Percentiles rank a stretch among this genome's conserved stretches.
Conservation (phyloP, 2,888 invertebrate species). For the Drosophila acutilabella region DNA sequence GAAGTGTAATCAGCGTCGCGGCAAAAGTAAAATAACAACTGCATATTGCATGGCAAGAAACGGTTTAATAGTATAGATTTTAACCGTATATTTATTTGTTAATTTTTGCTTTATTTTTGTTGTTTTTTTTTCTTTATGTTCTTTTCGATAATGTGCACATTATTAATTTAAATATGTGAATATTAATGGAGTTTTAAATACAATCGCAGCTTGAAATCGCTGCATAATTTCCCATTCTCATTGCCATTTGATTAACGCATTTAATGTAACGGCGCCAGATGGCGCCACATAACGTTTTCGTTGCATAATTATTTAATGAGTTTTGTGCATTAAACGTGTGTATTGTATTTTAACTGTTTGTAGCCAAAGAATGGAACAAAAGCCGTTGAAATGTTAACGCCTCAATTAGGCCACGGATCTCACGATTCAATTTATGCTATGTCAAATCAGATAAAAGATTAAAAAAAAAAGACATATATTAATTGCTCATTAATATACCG, state of each 20-base stretch:
- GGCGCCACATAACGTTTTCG: conserved; percentile 29
- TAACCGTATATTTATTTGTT: conserved; percentile 1
- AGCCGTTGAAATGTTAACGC: conserved; percentile 71
- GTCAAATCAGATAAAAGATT: conserved; percentile 20
- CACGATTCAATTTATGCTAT: conserved; percentile 21
- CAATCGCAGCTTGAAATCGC: conserved; percentile 15
- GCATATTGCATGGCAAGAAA: conserved; percentile 32
- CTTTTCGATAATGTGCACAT: conserved; percentile 51
- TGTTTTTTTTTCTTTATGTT: not conserved
- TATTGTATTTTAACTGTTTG: conserved; percentile 59
- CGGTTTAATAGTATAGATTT: conserved; percentile 47
- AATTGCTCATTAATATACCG: conserved; percentile 68
- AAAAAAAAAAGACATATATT: conserved; percentile 42
- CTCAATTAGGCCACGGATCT: conserved; percentile 64
- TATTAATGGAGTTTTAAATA: conserved; percentile 72
- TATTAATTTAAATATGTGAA: conserved; percentile 73
- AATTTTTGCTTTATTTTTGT: conserved; percentile 1
- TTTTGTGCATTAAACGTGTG: conserved; percentile 26
- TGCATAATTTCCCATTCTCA: not conserved
- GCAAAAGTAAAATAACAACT: conserved; percentile 44
- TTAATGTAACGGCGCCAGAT: conserved; percentile 52
- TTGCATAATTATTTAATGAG: conserved; percentile 67
- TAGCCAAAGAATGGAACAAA: conserved; percentile 14
- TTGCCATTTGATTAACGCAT: conserved; percentile 71
- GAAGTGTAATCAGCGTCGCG: conserved; percentile 71